Base-by-base conservation (phyloP, 2,888 invertebrate genomes). In the Lymantria dispar region DNA sequence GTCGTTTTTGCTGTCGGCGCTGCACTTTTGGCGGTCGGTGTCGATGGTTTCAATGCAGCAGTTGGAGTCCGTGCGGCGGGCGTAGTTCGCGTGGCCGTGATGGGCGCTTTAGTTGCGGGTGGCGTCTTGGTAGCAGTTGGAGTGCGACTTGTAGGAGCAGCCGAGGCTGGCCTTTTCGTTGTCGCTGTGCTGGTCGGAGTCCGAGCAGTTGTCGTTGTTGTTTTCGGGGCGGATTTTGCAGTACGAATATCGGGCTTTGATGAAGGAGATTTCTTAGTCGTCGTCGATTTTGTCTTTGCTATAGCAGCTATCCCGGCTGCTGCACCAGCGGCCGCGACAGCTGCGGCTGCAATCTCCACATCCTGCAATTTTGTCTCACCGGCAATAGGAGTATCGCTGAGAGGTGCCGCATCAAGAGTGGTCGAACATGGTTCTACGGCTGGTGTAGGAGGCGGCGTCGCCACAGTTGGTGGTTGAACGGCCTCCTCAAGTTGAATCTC, bases 401-500 rank as follows among this genome's bases (percentile, higher is more conserved):
- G 56, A 68, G 45, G 78, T 7, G 70, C 65, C 29, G 68, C 69
- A 30, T 54, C 64, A 10, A 65, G 60, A 0, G 64, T 65, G 11
- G 66, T 54, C 29, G 64, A 62, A 14, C 63, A 39, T 10, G 74
- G 69, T 30, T 70, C 74, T 29, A 68, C 68, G 11, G 76, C 74
- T 37, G 80, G 76, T 11, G 78, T 70, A 42, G 72, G 70, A 44
- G 62, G 78, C 46, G 76, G 71, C 39, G 70, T 61, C 56, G 59
- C 63, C 41, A 54, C 72, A 49, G 70, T 74, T 58, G 58, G 72
- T 73, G 72, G 70, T 48, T 70, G 78, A 47, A 72, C 79, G 52
- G 67, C 74, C 55, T 84, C 86, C 43, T 85, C 86, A 30, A 72
- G 71, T 30, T 73, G 76, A 43, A 88, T 87, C 68, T 87, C 88